A percentile compares a stretch with the other conserved stretches of the same genome.
Evolutionary conservation across 2,888 invertebrate species (phyloP).

Genomic region (Hirtodrosophila cameraria): DNA sequence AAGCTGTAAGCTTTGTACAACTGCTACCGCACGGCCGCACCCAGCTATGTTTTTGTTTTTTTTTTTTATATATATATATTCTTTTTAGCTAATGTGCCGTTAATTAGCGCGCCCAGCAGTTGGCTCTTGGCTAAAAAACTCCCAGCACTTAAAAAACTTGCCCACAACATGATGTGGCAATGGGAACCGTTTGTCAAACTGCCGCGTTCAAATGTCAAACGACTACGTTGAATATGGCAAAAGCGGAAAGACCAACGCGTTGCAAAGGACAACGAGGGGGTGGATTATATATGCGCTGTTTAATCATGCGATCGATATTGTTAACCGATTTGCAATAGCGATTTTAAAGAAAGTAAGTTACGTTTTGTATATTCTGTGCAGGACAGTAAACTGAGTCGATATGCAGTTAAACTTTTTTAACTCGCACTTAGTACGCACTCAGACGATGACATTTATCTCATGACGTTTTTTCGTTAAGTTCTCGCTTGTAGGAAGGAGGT

Average conservation of each 20-base stretch:
- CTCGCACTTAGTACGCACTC: too few relatives aligned
- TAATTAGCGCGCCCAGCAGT: conserved; percentile 52
- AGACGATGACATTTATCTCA: too few relatives aligned
- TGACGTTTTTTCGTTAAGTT: too few relatives aligned
- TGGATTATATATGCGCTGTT: not conserved
- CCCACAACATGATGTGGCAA: conserved; percentile 11
- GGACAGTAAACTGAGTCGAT: too few relatives aligned
- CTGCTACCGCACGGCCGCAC: conserved; percentile 60
- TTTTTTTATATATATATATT: conserved; percentile 1
- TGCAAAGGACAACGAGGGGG: not conserved
- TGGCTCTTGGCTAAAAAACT: conserved; percentile 22
- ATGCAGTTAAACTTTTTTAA: too few relatives aligned
- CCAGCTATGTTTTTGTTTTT: conserved; percentile 20
- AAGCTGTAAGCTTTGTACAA: conserved; percentile 42
- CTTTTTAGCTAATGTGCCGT: conserved; percentile 62
- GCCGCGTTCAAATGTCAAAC: conserved; percentile 25
- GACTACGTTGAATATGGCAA: not conserved
- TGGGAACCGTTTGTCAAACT: conserved; percentile 17
- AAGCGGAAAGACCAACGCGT: not conserved
- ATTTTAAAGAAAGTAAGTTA: too few relatives aligned
- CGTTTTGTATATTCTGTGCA: too few relatives aligned
- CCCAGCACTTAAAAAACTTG: conserved; percentile 27
- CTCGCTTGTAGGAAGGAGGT: too few relatives aligned
- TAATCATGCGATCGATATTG: conserved; percentile 26
- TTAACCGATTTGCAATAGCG: conserved; percentile 7